These are phyloP conservation scores for Aproaerema taeniolella DNA, from an alignment of 2,888 invertebrate species.

Conservation along the genomic window DNA sequence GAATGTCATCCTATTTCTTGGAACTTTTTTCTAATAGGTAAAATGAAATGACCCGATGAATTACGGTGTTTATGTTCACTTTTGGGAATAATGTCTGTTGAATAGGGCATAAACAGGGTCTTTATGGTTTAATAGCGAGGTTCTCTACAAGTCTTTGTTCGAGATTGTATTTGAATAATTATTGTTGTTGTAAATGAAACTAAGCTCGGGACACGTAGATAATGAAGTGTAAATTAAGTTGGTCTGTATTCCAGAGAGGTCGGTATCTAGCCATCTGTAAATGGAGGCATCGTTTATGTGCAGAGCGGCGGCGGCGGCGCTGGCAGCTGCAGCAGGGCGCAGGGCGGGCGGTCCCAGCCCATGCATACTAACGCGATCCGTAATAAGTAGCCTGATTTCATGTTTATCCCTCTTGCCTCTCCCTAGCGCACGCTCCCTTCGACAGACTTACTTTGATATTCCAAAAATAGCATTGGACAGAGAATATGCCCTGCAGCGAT, in stretches of 20 bases:
- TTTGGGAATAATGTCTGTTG: conserved; percentile 35
- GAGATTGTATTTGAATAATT: neutral
- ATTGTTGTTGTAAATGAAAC: conserved; percentile 6
- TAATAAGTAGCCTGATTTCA: conserved; percentile 67
- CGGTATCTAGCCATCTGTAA: conserved; percentile 39
- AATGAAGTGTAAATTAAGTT: conserved; percentile 43
- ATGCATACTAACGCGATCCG: conserved; percentile 70
- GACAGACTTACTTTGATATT: neutral
- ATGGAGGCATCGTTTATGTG: conserved; percentile 57
- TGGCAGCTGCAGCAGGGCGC: conserved; percentile 36
- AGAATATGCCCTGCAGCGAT: neutral
- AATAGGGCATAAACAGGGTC: conserved; percentile 33
- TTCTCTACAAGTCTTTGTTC: no score
- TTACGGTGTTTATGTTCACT: conserved; percentile 51
- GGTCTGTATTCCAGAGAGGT: conserved; percentile 36
- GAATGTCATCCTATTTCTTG: conserved; percentile 67
- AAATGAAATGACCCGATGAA: conserved; percentile 57
- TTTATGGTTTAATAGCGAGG: conserved; percentile 5
- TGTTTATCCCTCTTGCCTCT: conserved; percentile 44
- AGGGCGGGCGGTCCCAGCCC: conserved; percentile 57
- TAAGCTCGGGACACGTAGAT: conserved; percentile 13
- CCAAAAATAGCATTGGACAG: neutral
- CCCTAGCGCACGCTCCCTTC: conserved; percentile 3
- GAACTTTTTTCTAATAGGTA: conserved; percentile 41
- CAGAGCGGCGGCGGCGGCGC: conserved; percentile 8